A percentile compares a stretch with the other conserved stretches of the same genome.
Conservation (phyloP, 2,797 vertebrate genomes). For the Mormyrus proboscirostris region DNA sequence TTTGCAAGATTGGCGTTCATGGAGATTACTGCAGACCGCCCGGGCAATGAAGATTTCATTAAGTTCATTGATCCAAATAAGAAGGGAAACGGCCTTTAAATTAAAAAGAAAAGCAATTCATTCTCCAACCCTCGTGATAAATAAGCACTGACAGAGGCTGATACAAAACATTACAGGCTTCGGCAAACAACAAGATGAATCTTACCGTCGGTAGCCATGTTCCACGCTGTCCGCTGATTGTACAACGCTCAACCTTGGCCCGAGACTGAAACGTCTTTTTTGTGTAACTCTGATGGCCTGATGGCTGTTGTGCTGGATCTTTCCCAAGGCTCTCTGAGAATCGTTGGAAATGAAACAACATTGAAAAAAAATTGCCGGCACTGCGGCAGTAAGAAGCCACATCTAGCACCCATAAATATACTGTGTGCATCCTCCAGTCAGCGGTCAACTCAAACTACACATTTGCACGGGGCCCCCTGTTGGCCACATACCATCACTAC, state of each 20-base stretch:
- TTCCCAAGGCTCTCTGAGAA: background rate
- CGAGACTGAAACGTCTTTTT: background rate
- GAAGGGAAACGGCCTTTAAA: constrained; percentile 21
- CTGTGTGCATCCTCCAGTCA: background rate
- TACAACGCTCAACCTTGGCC: background rate
- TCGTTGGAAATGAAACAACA: background rate
- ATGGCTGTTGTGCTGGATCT: background rate
- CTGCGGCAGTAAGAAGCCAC: background rate
- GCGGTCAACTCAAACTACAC: background rate
- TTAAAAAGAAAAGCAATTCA: constrained; percentile 22
- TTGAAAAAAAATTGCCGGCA: background rate
- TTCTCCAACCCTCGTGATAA: background rate
- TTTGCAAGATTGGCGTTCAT: constrained; percentile 12
- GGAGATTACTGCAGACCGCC: constrained; percentile 10
- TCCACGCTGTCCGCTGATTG: background rate
- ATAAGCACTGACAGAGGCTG: constrained; percentile 20
- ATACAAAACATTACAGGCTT: constrained; percentile 10
- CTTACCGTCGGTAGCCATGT: background rate
- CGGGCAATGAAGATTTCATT: constrained; percentile 15
- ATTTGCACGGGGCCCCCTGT: background rate
- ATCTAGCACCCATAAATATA: background rate
- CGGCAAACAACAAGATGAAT: background rate
- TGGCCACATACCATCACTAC: background rate
- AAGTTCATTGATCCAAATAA: constrained; percentile 22
- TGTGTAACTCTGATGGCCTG: background rate